phyloP scores from a whole-genome alignment of 2,888 invertebrate species.

The Lysandra coridon region DNA sequence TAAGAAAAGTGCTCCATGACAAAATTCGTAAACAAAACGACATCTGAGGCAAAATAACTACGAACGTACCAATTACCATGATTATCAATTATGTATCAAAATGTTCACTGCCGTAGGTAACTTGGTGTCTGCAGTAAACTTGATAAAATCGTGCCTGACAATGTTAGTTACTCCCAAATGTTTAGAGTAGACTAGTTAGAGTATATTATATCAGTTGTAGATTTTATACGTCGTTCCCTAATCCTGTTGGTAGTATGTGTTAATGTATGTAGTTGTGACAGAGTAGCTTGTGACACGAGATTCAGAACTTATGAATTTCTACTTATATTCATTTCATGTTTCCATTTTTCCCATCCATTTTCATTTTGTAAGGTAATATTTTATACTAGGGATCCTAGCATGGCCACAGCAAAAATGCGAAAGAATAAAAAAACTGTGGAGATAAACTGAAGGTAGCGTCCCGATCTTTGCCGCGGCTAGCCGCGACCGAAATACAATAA shows the following conservation, averaged over 20 bases:
- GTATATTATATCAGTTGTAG: slow-evolving; percentile 59
- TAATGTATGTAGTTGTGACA: slow-evolving; percentile 38
- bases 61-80: too few species aligned
- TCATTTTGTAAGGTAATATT: not conserved
- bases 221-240: slow-evolving; percentile 72
- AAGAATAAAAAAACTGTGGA: too few species aligned
- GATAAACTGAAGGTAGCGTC: too few species aligned
- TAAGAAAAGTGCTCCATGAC: not conserved
- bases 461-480: too few species aligned
- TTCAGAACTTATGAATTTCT: not conserved
- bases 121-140: slow-evolving; percentile 7
- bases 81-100: not conserved
- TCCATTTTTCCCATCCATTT: not conserved
- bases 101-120: slow-evolving; percentile 6
- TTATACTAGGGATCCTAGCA: not conserved
- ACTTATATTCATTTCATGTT: not conserved
- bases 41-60: not conserved
- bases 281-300: slow-evolving; percentile 21
- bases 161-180: slow-evolving; percentile 43
- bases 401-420: too few species aligned
- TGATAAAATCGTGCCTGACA: slow-evolving; percentile 70
- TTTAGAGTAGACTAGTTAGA: slow-evolving; percentile 40
- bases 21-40: not conserved
- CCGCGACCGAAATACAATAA: too few species aligned
- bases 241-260: slow-evolving; percentile 57